These are phyloP conservation scores for Potorous gilbertii DNA, from an alignment of 2,797 vertebrate genomes.

Conservation along the genomic window DNA sequence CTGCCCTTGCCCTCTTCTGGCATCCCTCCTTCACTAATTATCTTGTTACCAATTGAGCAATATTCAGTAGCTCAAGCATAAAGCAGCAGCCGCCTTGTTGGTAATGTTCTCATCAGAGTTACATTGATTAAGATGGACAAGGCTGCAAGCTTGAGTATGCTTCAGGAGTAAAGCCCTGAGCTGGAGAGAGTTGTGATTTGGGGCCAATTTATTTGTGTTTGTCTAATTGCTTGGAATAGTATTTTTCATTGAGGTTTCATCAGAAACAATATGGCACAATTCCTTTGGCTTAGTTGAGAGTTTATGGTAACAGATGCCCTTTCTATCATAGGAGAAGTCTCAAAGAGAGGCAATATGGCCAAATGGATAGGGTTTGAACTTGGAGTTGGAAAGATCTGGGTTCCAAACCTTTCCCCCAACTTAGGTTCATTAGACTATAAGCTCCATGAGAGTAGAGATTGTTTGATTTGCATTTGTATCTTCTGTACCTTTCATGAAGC, in stretches of 20 bases:
- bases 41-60: constrained; percentile 80
- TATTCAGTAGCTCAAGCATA: constrained; percentile 79
- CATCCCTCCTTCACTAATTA: constrained; percentile 90
- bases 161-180: constrained; percentile 72
- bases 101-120: constrained; percentile 88
- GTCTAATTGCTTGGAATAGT: constrained; percentile 79
- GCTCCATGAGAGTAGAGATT: not conserved
- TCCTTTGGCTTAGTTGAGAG: constrained; percentile 17
- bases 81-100: constrained; percentile 70
- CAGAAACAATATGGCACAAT: constrained; percentile 78
- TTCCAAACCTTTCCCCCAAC: not conserved
- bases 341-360: not conserved
- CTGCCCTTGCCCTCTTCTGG: constrained; percentile 72
- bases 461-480: not conserved
- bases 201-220: constrained; percentile 69
- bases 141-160: constrained; percentile 76
- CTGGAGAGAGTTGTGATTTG: constrained; percentile 72
- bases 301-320: not conserved
- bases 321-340: not conserved
- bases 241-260: constrained; percentile 79
- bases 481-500: not conserved
- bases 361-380: not conserved
- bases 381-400: not conserved
- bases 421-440: not conserved
- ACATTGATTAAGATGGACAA: constrained; percentile 89